A percentile compares a stretch with the other conserved stretches of the same genome.
Conservation (phyloP, 2,113 vertebrate species). For the Toxostoma redivivum region DNA sequence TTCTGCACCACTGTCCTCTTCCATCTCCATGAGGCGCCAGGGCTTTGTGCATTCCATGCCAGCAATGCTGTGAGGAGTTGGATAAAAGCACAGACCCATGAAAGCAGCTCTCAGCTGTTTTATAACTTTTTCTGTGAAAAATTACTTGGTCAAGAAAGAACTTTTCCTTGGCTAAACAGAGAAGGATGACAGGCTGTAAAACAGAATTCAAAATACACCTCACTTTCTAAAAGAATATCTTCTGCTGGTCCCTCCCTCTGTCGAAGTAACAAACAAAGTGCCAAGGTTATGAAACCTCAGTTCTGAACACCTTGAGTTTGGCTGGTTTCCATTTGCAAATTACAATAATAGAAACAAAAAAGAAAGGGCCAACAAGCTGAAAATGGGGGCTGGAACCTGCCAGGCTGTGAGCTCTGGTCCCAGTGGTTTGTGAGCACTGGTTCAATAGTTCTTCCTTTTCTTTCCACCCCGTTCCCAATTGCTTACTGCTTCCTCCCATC, state of each 20-base stretch:
- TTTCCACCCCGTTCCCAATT: neutral
- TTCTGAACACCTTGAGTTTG: neutral
- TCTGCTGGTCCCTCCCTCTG: neutral
- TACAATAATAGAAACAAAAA: neutral
- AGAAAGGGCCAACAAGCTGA: neutral
- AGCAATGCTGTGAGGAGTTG: accelerated
- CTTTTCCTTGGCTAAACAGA: neutral
- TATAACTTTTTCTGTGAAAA: neutral
- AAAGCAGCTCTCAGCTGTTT: neutral
- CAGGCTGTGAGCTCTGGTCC: neutral
- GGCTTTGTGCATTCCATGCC: accelerated
- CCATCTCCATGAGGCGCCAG: accelerated
- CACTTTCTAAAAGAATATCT: neutral
- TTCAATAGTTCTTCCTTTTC: neutral
- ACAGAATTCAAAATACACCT: neutral
- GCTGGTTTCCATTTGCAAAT: neutral
- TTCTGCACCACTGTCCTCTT: neutral
- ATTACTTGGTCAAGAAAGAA: neutral
- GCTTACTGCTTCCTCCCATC: neutral
- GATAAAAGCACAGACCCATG: neutral
- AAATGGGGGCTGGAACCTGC: neutral
- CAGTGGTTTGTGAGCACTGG: neutral
- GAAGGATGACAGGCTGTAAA: neutral
- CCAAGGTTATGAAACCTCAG: neutral
- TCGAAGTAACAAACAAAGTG: neutral